Conservation (phyloP, 2,888 invertebrate species). For the Nectonema munidae region DNA sequence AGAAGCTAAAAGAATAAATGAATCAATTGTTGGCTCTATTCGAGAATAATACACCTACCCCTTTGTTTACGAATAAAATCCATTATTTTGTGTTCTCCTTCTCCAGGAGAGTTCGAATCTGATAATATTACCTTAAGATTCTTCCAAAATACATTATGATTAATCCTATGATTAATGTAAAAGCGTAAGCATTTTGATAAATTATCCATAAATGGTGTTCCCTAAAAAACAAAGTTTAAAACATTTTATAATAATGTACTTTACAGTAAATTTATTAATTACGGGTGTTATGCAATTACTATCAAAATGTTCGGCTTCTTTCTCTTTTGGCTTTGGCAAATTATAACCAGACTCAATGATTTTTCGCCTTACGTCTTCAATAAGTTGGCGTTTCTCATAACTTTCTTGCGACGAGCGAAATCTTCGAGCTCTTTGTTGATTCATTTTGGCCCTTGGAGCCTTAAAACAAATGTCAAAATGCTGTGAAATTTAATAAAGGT, state of each 20-base stretch:
- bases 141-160: constrained; percentile 74
- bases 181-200: constrained; percentile 40
- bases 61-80: constrained; percentile 81
- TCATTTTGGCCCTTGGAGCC: constrained; percentile 73
- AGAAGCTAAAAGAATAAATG: constrained; percentile 38
- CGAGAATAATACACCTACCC: constrained; percentile 26
- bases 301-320: constrained; percentile 75
- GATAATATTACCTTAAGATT: constrained; percentile 51
- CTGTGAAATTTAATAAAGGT: not conserved
- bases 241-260: too few species aligned
- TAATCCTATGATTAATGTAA: constrained; percentile 55
- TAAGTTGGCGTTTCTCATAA: constrained; percentile 49
- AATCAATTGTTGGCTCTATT: too few species aligned
- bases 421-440: constrained; percentile 77
- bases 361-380: constrained; percentile 30
- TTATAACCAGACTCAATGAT: constrained; percentile 19
- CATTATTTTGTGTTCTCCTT: constrained; percentile 98
- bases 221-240: constrained; percentile 26
- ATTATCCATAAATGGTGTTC: constrained; percentile 84
- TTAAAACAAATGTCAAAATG: not conserved
- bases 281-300: constrained; percentile 91
- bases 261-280: too few species aligned
- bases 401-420: constrained; percentile 85
- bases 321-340: constrained; percentile 36
- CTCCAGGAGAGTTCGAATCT: constrained; percentile 87